These are phyloP conservation scores for Arenicola marina DNA, from an alignment of 2,888 invertebrate genomes.

Conservation along the genomic window DNA sequence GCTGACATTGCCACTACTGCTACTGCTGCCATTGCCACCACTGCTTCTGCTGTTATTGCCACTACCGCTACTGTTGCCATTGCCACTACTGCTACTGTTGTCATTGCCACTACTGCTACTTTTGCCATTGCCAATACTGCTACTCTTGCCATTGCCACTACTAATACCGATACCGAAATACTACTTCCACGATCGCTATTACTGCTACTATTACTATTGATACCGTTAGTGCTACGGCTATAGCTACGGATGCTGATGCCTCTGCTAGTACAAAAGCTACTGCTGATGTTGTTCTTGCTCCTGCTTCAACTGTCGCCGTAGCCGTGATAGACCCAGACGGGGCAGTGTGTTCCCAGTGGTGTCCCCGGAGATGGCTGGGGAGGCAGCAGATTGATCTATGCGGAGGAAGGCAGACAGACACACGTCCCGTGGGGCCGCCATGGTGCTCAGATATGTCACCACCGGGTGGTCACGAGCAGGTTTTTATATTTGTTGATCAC, in stretches of 20 bases:
- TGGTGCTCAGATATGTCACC: too few relatives aligned
- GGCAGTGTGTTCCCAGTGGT: too few relatives aligned
- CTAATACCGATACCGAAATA: too few relatives aligned
- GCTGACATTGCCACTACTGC: too few relatives aligned
- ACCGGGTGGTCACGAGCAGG: too few relatives aligned
- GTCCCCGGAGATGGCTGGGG: too few relatives aligned
- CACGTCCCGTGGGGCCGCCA: too few relatives aligned
- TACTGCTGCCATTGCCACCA: too few relatives aligned
- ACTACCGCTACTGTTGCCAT: slow-evolving; percentile 6
- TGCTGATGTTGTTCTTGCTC: slow-evolving; percentile 5
- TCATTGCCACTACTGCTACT: neutral
- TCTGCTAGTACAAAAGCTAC: slow-evolving; percentile 8
- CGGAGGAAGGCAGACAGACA: too few relatives aligned
- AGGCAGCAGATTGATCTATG: too few relatives aligned
- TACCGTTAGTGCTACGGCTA: neutral
- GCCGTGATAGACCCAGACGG: too few relatives aligned
- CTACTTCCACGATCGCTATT: neutral
- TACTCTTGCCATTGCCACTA: neutral
- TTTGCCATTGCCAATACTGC: neutral
- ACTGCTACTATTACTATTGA: neutral
- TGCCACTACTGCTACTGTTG: neutral
- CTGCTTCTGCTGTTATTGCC: neutral
- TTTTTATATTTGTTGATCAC: too few relatives aligned
- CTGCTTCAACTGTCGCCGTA: slow-evolving; percentile 1
- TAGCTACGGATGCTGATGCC: slow-evolving; percentile 7